Evolutionary conservation across 1,140 invertebrate species (phyloP).

Genomic region (Antheraea pernyi): DNA sequence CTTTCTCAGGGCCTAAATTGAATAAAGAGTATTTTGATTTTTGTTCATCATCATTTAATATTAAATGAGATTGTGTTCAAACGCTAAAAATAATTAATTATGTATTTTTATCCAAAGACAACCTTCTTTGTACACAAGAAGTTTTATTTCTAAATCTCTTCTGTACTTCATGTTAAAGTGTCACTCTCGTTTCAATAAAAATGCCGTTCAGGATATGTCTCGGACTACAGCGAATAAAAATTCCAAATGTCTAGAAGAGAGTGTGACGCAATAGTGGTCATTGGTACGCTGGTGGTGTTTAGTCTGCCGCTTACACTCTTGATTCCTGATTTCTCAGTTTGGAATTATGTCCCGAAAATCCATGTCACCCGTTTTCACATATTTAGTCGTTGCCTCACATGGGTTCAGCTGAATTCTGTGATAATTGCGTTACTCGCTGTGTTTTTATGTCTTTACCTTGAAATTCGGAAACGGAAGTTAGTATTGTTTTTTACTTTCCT

Average conservation of each 20-base stretch:
- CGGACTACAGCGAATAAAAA: not conserved
- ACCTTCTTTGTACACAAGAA: not conserved
- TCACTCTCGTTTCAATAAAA: not conserved
- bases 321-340: slow-evolving; percentile 56
- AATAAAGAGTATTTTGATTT: no score
- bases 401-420: slow-evolving; percentile 49
- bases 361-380: slow-evolving; percentile 52
- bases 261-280: slow-evolving; percentile 39
- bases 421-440: slow-evolving; percentile 38
- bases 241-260: slow-evolving; percentile 44
- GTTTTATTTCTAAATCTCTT: not conserved
- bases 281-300: slow-evolving; percentile 49
- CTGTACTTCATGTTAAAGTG: not conserved
- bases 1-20: no score
- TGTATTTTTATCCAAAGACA: no score
- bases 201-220: slow-evolving; percentile 11
- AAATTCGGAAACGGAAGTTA: slow-evolving; percentile 62
- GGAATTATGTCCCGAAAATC: slow-evolving; percentile 56
- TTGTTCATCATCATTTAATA: no score
- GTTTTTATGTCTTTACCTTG: slow-evolving; percentile 60
- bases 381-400: slow-evolving; percentile 45
- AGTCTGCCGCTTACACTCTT: slow-evolving; percentile 55
- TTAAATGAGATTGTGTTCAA: no score
- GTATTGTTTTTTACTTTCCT: slow-evolving; percentile 8
- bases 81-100: no score